These are phyloP conservation scores for Hassar affinis DNA, from an alignment of 2,113 vertebrate species.

Conservation along the genomic window DNA sequence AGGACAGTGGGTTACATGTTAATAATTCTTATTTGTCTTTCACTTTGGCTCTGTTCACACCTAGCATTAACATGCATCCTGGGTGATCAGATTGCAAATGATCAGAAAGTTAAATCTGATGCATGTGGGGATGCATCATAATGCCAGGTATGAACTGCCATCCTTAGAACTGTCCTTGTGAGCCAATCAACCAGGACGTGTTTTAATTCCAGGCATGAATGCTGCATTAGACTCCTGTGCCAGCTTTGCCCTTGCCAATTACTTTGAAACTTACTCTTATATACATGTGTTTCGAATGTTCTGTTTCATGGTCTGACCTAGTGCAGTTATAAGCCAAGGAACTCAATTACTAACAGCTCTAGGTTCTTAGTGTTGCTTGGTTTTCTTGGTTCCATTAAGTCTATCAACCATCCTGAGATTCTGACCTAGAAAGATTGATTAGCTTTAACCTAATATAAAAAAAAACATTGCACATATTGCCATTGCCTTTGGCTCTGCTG, in stretches of 20 bases:
- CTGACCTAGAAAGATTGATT: background rate
- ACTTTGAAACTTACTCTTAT: background rate
- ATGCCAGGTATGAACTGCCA: no score
- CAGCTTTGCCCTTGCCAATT: background rate
- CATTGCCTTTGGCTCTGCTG: slow-evolving; percentile 13
- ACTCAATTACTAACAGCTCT: background rate
- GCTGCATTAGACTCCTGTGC: background rate
- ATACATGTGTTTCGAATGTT: background rate
- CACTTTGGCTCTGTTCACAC: background rate
- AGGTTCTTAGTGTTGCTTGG: background rate
- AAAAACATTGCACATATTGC: slow-evolving; percentile 5
- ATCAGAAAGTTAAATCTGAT: no score
- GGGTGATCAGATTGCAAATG: no score
- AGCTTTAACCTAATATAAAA: background rate
- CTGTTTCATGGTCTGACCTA: background rate
- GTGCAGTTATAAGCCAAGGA: background rate
- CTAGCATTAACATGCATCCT: no score
- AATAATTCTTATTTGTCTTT: background rate
- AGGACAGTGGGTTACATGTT: background rate
- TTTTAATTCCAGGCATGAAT: no score
- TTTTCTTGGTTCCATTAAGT: background rate
- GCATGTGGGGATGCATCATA: no score
- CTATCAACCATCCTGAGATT: background rate
- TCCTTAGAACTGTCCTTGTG: no score
- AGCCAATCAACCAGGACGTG: no score